These are phyloP conservation scores for Lasioglossum vierecki DNA, from an alignment of 2,888 invertebrate species.

Conservation along the genomic window DNA sequence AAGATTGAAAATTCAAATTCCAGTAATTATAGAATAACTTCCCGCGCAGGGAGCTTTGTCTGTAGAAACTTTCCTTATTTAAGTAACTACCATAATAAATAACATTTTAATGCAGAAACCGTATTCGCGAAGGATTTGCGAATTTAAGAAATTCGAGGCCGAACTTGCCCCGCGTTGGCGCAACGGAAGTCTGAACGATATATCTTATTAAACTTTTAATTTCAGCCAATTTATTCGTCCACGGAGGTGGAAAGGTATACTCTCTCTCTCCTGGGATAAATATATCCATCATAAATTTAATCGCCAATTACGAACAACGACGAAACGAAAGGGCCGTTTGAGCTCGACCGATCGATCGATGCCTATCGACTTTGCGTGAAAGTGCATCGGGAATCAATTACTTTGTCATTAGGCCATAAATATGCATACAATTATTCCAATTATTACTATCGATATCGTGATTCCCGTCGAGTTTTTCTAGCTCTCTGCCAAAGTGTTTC, in stretches of 20 bases:
- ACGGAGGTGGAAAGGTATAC: slow-evolving; percentile 47
- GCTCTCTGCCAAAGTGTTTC: background rate
- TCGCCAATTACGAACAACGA: slow-evolving; percentile 70
- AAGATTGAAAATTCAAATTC: slow-evolving; percentile 4
- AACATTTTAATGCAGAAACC: background rate
- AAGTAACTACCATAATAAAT: slow-evolving; percentile 15
- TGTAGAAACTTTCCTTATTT: background rate
- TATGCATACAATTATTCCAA: slow-evolving; percentile 15
- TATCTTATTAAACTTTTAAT: slow-evolving; percentile 66
- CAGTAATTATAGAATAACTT: background rate
- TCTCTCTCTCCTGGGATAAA: slow-evolving; percentile 51
- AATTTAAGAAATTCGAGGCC: slow-evolving; percentile 20
- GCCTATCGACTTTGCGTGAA: slow-evolving; percentile 50
- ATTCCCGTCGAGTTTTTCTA: background rate
- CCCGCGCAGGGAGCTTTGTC: background rate
- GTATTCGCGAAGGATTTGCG: background rate
- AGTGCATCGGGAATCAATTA: slow-evolving; percentile 70
- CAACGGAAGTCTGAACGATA: slow-evolving; percentile 24
- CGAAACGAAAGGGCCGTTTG: slow-evolving; percentile 55
- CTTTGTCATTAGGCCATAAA: slow-evolving; percentile 62
- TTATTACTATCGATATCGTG: background rate
- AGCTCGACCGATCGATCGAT: slow-evolving; percentile 65
- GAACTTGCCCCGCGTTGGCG: slow-evolving; percentile 3
- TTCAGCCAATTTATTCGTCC: slow-evolving; percentile 71
- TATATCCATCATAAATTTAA: slow-evolving; percentile 67